Percentiles rank a stretch among this genome's conserved stretches.
phyloP scores from a whole-genome alignment of 2,888 invertebrate genomes.

The Anorthoa munda region DNA sequence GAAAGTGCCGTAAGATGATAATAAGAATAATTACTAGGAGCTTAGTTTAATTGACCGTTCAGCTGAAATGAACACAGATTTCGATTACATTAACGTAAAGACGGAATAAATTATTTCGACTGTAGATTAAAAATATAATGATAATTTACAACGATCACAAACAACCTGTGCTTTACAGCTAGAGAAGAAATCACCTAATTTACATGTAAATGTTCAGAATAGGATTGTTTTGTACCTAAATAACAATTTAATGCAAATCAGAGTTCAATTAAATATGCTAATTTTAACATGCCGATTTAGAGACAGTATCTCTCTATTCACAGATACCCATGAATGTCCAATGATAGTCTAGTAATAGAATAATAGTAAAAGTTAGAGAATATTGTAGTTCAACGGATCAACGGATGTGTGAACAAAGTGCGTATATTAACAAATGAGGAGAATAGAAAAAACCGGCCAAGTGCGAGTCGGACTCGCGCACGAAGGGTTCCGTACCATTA shows the following conservation, averaged over 20 bases:
- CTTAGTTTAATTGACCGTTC: no score
- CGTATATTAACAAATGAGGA: not conserved
- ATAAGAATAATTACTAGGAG: no score
- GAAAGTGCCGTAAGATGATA: not conserved
- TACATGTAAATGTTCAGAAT: slow-evolving; percentile 50
- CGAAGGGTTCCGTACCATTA: no score
- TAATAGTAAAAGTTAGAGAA: not conserved
- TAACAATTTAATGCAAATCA: slow-evolving; percentile 53
- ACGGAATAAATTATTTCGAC: not conserved
- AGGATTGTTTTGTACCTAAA: slow-evolving; percentile 37
- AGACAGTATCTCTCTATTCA: not conserved
- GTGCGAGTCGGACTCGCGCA: no score
- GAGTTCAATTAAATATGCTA: slow-evolving; percentile 51
- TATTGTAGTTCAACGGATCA: not conserved
- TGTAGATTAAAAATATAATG: slow-evolving; percentile 2
- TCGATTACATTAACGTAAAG: not conserved
- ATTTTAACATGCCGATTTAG: slow-evolving; percentile 34
- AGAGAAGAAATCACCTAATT: slow-evolving; percentile 46
- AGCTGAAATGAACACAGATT: not conserved
- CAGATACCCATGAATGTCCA: not conserved
- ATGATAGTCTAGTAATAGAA: not conserved
- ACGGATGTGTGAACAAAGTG: not conserved
- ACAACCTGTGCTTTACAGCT: slow-evolving; percentile 19
- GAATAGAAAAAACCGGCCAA: no score
- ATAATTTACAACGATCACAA: slow-evolving; percentile 10